These are phyloP conservation scores for Poeciliopsis presidionis DNA, from an alignment of 2,797 vertebrate species.

Conservation along the genomic window DNA sequence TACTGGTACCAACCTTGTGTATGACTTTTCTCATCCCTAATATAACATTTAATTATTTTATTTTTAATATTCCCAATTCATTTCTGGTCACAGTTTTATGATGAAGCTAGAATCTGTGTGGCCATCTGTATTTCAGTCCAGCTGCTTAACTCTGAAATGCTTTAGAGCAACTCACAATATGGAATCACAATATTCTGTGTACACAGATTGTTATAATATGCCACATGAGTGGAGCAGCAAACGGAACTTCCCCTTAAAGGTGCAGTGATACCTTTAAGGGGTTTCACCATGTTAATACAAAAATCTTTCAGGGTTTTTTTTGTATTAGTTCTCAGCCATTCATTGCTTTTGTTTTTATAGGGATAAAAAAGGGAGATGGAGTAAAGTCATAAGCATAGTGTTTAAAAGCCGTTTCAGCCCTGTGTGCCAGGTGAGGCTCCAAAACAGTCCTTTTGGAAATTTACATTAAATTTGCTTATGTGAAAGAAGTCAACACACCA, in stretches of 20 bases:
- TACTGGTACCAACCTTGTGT: background rate
- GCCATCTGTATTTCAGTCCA: background rate
- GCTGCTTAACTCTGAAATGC: background rate
- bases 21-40: background rate
- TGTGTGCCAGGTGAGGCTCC: background rate
- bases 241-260: background rate
- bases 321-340: background rate
- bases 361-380: background rate
- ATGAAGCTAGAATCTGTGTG: background rate
- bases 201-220: background rate
- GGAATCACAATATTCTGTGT: background rate
- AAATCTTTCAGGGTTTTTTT: background rate
- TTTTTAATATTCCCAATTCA: background rate
- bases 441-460: background rate
- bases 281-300: too few species aligned
- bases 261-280: background rate
- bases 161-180: background rate
- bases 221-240: background rate
- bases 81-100: background rate
- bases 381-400: background rate
- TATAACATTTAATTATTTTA: background rate
- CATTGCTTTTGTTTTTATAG: background rate
- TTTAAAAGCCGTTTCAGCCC: background rate
- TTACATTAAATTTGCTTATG: background rate
- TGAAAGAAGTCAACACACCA: background rate